Base-by-base conservation (phyloP, 2,797 vertebrate genomes). In the Chaetodon trifasciatus region DNA sequence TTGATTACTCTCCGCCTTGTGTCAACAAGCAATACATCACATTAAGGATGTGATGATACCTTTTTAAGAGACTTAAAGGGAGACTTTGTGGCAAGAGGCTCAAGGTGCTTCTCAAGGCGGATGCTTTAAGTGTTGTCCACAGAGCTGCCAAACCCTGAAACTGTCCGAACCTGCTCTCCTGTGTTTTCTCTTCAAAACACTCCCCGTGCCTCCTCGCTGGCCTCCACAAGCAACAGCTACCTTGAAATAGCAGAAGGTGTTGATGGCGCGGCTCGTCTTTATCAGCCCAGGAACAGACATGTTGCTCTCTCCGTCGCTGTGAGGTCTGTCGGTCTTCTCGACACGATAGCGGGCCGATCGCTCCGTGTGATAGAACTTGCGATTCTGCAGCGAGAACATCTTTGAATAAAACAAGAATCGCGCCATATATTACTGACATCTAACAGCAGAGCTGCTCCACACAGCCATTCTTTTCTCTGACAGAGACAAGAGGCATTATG, bases 401-500 rank as follows among this genome's bases (percentile, higher is more conserved):
- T 70, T 70, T 75, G 70, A 83, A 86, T 89, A 75, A 86, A 88
- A 85, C 87, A 61, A 82, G 79, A 17, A 52, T 60, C 23, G 6
- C 60, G 8, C 69, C 61, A 52, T 82, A 83, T 81, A 85, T 88
- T 79, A 83, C 86, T 82, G 82, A 88, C 87, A 81, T 77, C 78
- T 70, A 86, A 88, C 84, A 83, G 83, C 85, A 44, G 74, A 65
- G 80, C 47, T 3, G 50, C 68, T 71, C 63, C 57, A 24, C 24
- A 39, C 87, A 70, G 76, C 85, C 76, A 77, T 91, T 87, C 77
- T 86, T 64, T 74, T 69, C 83, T 60, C 65, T 89, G 89, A 88
- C 89, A 86, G 78, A 83, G 86, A 92, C 85, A 79, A 88, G 91
- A 90, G 84, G 79, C 89, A 78, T 91, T 86, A 89, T 86, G 90